phyloP scores from a whole-genome alignment of 2,888 invertebrate genomes.

The Ophion obscuratus region DNA sequence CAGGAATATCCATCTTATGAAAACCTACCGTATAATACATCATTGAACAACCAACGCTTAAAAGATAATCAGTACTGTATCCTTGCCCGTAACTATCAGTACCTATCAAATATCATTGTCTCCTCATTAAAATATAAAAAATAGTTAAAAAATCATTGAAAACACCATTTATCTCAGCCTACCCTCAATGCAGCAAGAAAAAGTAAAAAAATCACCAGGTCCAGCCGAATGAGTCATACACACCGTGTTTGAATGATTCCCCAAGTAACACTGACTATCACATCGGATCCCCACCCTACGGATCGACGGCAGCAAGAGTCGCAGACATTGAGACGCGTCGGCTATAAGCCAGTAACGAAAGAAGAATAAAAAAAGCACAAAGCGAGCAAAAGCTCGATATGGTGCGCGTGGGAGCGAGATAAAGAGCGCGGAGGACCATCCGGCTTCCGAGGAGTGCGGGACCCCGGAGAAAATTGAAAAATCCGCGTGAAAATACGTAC shows the following conservation, averaged over 20 bases:
- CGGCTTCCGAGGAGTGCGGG: slow-evolving; percentile 58
- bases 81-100: too few species aligned
- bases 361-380: slow-evolving; percentile 41
- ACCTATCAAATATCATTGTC: too few species aligned
- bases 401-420: slow-evolving; percentile 21
- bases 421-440: slow-evolving; percentile 44
- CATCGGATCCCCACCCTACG: neutral
- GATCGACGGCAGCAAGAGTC: slow-evolving; percentile 1
- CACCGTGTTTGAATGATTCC: neutral
- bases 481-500: slow-evolving; percentile 76
- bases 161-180: too few species aligned
- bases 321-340: slow-evolving; percentile 19
- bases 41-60: too few species aligned
- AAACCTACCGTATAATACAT: too few species aligned
- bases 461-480: slow-evolving; percentile 78
- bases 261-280: neutral
- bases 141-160: too few species aligned
- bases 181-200: too few species aligned
- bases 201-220: too few species aligned
- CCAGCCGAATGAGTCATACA: neutral
- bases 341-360: slow-evolving; percentile 15
- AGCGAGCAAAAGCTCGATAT: slow-evolving; percentile 33
- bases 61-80: too few species aligned
- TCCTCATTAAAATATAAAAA: too few species aligned
- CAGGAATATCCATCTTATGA: too few species aligned